These are phyloP conservation scores for Drosophila biarmipes DNA, from an alignment of 1,140 invertebrate genomes.

Conservation along the genomic window DNA sequence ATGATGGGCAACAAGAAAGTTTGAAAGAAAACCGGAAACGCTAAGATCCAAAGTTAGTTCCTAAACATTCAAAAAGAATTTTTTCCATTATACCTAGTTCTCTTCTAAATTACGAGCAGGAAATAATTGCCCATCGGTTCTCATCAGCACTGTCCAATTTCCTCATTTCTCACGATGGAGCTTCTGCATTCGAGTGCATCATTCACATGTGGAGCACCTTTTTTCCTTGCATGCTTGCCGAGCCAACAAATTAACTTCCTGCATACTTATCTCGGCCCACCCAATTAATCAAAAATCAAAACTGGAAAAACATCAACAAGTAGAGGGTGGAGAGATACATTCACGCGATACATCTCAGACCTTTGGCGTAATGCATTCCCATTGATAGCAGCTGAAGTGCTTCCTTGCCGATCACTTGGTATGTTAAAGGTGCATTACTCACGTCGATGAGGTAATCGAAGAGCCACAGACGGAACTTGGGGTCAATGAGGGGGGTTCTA, in stretches of 20 bases:
- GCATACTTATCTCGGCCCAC: conserved; percentile 52
- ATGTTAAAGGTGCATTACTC: conserved; percentile 48
- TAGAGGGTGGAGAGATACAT: conserved; percentile 42
- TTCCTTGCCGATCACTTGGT: conserved; percentile 33
- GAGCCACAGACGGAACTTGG: conserved; percentile 16
- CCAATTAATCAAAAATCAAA: conserved; percentile 71
- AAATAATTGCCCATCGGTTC: conserved; percentile 23
- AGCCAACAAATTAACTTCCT: conserved; percentile 63
- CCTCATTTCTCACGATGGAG: conserved; percentile 27
- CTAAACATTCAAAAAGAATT: neutral
- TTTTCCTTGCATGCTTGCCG: conserved; percentile 24
- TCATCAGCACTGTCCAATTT: conserved; percentile 6
- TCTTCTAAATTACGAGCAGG: conserved; percentile 16
- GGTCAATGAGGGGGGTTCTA: conserved; percentile 22
- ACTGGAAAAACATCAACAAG: conserved; percentile 30
- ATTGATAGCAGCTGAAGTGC: conserved; percentile 49
- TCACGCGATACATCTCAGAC: conserved; percentile 55
- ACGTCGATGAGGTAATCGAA: conserved; percentile 53
- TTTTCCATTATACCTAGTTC: conserved; percentile 9
- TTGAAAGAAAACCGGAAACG: neutral
- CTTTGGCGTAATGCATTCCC: conserved; percentile 8
- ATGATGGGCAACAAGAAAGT: neutral
- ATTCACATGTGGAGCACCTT: conserved; percentile 18
- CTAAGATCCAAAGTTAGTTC: neutral
- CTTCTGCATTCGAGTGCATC: conserved; percentile 26